phyloP scores from a whole-genome alignment of 2,888 invertebrate genomes.

The Nomada fabriciana region DNA sequence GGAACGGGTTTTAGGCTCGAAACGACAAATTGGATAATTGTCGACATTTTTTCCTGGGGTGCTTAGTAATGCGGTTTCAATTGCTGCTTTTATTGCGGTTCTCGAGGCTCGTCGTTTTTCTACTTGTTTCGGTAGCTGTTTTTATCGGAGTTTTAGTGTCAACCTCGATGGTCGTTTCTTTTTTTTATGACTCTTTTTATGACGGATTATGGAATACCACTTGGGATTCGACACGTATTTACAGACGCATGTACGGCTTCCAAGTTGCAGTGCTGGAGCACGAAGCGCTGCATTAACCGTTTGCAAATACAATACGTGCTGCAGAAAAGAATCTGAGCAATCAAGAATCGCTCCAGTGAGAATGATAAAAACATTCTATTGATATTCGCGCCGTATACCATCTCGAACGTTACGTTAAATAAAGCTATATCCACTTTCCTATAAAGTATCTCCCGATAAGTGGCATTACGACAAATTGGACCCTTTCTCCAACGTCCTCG shows the following conservation, averaged over 20 bases:
- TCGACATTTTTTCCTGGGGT: neutral
- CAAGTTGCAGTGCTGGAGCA: neutral
- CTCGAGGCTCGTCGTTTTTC: neutral
- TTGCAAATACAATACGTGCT: neutral
- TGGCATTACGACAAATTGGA: neutral
- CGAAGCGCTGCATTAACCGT: neutral
- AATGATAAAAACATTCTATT: too few species aligned
- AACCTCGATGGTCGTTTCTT: neutral
- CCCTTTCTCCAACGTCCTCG: neutral
- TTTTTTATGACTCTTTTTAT: conserved; percentile 10
- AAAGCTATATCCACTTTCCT: neutral
- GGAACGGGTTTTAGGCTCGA: neutral
- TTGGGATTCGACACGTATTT: neutral
- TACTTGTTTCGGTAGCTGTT: neutral
- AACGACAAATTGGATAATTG: too few species aligned
- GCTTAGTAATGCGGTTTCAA: conserved; percentile 6
- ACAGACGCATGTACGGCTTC: neutral
- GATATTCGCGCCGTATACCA: too few species aligned
- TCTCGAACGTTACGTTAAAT: neutral
- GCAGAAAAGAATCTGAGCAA: too few species aligned
- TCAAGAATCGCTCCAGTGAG: too few species aligned
- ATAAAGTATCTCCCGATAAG: neutral
- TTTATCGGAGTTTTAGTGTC: neutral
- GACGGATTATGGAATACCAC: neutral
- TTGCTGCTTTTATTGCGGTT: neutral